Base-by-base conservation (phyloP, 2,113 vertebrate species). In the Argyrosomus japonicus region DNA sequence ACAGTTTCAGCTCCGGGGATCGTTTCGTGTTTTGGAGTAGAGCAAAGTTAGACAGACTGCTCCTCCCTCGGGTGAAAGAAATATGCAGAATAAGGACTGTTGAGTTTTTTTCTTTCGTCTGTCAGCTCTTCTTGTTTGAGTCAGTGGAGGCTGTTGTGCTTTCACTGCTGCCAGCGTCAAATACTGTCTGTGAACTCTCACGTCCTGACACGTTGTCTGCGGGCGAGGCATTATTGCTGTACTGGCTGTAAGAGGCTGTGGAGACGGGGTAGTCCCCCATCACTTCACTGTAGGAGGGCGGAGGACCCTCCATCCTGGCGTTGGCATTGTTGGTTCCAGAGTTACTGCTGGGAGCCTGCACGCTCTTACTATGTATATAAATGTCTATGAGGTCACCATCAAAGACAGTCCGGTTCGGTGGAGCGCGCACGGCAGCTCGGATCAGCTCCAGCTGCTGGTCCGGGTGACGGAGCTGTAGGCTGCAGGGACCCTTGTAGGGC, bases 361-460 rank as follows among this genome's bases (percentile, higher is more conserved):
- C 96, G 69, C 96, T 96, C 23, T 94, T 94, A 74, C 85, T 94
- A 88, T 96, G 96, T 91, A 95, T 86, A 9, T 63, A 75, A 61
- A 68, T 36, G 87, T 96, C 96, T 87, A 96, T 95, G 86, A 96
- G 94, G 83, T 97, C 96, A 19, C 96, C 96, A 93, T 97, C 96
- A 85, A 97, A 97, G 90, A 97, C 95, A 85, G 96, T 98, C 88
- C 97, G 92, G 94, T 98, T 98, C 82, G 97, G 97, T 0, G 97
- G 97, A 8, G 97, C 96, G 75, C 96, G 91, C 84, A 97, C 96
- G 0, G 96, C 96, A 81, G 97, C 96, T 13, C 96, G 93, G 90
- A 96, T 97, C 76, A 97, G 96, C 88, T 98, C 97, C 93, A 97
- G 95, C 93, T 97, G 96, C 89, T 97, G 97, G 73, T 97, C 97